Evolutionary conservation across 2,888 invertebrate species (phyloP).

Genomic region (Eupithecia insigniata): DNA sequence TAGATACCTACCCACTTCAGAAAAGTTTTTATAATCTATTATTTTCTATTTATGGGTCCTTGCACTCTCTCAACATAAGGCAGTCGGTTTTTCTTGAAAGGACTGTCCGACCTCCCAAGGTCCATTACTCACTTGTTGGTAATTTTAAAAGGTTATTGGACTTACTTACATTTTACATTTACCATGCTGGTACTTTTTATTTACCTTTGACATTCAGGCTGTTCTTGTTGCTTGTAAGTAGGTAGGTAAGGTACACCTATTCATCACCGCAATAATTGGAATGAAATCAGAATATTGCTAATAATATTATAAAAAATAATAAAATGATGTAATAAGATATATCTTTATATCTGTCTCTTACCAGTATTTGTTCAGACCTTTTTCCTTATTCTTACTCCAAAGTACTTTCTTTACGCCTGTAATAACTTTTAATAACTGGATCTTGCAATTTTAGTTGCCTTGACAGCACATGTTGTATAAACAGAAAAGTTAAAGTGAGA

Average conservation of each 20-base stretch:
- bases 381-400: not conserved
- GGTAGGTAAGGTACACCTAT: not conserved
- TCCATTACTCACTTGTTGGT: conserved; percentile 32
- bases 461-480: not conserved
- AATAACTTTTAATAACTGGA: not conserved
- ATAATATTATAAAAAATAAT: too few species aligned
- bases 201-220: conserved; percentile 12
- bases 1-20: not conserved
- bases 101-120: conserved; percentile 33
- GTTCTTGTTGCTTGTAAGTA: not conserved
- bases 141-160: conserved; percentile 37
- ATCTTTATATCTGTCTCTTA: not conserved
- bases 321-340: not conserved
- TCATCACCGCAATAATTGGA: not conserved
- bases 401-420: not conserved
- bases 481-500: too few species aligned
- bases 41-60: conserved; percentile 32
- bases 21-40: conserved; percentile 4
- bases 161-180: conserved; percentile 13
- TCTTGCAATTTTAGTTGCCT: not conserved
- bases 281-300: not conserved
- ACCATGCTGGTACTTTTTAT: conserved; percentile 12
- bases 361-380: not conserved
- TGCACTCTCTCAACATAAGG: conserved; percentile 10
- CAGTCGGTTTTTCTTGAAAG: conserved; percentile 38